A percentile compares a stretch with the other conserved stretches of the same genome.
phyloP scores from a whole-genome alignment of 2,113 vertebrate species.

The Geococcyx californianus region DNA sequence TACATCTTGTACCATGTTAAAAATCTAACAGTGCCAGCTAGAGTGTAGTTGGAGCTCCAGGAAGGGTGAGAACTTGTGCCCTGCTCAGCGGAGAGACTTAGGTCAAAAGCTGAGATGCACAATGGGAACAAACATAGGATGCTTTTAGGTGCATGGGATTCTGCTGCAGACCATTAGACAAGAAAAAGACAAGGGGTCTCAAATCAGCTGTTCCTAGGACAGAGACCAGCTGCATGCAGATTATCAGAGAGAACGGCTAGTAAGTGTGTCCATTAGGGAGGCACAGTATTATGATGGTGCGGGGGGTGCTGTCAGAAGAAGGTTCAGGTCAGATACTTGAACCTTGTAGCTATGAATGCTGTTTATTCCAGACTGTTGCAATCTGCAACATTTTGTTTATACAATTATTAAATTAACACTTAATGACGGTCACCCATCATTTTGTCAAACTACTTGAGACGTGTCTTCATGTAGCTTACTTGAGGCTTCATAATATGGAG shows the following conservation, averaged over 20 bases:
- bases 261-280: background rate
- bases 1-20: background rate
- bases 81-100: background rate
- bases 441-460: background rate
- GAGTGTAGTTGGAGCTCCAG: background rate
- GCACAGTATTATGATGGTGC: background rate
- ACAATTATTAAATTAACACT: conserved; percentile 4
- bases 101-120: background rate
- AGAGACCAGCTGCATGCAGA: background rate
- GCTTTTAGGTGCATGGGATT: background rate
- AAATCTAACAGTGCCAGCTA: background rate
- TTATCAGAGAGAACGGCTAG: background rate
- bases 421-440: background rate
- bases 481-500: background rate
- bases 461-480: conserved; percentile 1
- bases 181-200: background rate
- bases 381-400: background rate
- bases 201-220: background rate
- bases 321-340: background rate
- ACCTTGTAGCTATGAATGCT: background rate
- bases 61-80: background rate
- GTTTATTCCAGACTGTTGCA: background rate
- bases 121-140: background rate
- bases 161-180: background rate
- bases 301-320: background rate